Conservation (phyloP, 2,888 invertebrate genomes). For the Eupelmus urozonus region DNA sequence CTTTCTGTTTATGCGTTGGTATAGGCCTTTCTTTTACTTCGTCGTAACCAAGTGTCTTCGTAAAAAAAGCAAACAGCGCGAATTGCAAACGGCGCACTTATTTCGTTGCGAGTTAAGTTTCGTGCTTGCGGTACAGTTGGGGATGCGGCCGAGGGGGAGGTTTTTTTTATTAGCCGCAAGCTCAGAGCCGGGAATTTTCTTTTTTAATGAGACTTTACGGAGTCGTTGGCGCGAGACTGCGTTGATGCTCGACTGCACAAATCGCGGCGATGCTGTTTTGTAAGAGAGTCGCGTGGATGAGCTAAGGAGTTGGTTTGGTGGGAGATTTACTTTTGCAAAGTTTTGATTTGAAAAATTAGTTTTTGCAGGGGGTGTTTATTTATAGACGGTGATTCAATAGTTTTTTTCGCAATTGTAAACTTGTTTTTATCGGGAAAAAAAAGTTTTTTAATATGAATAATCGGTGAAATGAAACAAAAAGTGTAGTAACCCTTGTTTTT, state of each 20-base stretch:
- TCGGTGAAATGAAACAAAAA: too few relatives aligned
- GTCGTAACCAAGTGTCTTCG: conserved; percentile 37
- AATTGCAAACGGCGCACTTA: conserved; percentile 4
- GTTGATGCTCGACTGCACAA: background rate
- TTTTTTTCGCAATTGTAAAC: too few relatives aligned
- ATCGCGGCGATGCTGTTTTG: background rate
- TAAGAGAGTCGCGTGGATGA: background rate
- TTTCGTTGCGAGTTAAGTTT: conserved; percentile 39
- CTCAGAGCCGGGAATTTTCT: conserved; percentile 21
- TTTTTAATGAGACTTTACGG: conserved; percentile 38
- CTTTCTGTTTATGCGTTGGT: conserved; percentile 43
- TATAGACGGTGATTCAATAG: too few relatives aligned
- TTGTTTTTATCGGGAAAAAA: too few relatives aligned
- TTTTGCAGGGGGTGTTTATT: too few relatives aligned
- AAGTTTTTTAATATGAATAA: too few relatives aligned
- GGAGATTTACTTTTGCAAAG: too few relatives aligned
- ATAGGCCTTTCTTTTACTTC: conserved; percentile 58
- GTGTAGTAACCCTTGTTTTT: too few relatives aligned
- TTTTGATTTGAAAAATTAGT: too few relatives aligned
- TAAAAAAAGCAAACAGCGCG: conserved; percentile 26
- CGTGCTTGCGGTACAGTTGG: background rate
- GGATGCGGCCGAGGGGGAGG: background rate
- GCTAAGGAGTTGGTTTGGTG: too few relatives aligned
- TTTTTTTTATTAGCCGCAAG: conserved; percentile 38
- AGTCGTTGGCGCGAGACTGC: background rate